phyloP scores from a whole-genome alignment of 2,113 vertebrate species.

The Tachycineta bicolor region DNA sequence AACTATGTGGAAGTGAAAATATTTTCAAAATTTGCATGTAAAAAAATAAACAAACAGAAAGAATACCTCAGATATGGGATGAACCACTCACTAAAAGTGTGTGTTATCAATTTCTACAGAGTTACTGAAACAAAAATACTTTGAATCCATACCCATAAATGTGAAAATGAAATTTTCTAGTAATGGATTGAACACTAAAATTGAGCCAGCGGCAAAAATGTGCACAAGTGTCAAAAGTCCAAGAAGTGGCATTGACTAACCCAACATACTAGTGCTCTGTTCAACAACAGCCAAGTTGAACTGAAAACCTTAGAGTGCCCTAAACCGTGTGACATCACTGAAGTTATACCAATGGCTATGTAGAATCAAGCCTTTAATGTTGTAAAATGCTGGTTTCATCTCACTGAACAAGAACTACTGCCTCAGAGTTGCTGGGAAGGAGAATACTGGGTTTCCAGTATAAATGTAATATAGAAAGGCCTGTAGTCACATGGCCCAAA shows the following conservation, averaged over 20 bases:
- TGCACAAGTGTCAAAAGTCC: not conserved
- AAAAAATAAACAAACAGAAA: conserved; percentile 36
- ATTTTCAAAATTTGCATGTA: conserved; percentile 27
- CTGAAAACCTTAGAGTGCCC: not conserved
- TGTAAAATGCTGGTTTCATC: not conserved
- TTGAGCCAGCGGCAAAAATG: conserved; percentile 4
- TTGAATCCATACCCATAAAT: not conserved
- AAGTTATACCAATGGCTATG: not conserved
- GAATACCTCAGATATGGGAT: not conserved
- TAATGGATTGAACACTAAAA: not conserved
- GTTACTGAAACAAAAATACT: conserved; percentile 47
- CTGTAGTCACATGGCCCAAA: not conserved
- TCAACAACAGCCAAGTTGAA: not conserved
- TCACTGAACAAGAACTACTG: not conserved
- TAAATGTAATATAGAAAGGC: not conserved
- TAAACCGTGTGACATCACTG: not conserved
- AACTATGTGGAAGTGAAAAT: conserved; percentile 31
- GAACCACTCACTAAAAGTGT: conserved; percentile 44
- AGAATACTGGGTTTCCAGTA: not conserved
- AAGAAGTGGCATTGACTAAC: conserved; percentile 14
- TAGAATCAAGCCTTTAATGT: not conserved
- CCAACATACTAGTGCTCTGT: not conserved
- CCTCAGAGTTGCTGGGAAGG: not conserved
- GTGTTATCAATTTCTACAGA: conserved; percentile 16
- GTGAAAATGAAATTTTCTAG: conserved; percentile 11